Percentiles rank a stretch among this genome's conserved stretches.
phyloP scores from a whole-genome alignment of 2,797 vertebrate genomes.

The Leptatherina wallacei region DNA sequence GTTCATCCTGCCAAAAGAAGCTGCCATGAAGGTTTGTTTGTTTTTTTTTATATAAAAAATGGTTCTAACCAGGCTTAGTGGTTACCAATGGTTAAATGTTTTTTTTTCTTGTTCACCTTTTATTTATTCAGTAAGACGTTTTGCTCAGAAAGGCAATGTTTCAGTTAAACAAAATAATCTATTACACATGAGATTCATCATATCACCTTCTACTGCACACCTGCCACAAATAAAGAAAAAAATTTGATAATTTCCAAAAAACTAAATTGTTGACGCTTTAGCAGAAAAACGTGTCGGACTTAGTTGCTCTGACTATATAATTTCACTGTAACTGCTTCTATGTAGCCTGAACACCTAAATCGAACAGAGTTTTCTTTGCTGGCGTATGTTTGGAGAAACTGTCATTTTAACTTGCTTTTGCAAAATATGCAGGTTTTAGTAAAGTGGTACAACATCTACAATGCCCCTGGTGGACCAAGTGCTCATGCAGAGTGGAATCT shows the following conservation, averaged over 20 bases:
- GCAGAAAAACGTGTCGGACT: background rate
- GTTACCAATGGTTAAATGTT: background rate
- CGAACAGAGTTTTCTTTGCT: too few species aligned
- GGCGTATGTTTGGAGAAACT: background rate
- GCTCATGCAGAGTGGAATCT: constrained; percentile 94
- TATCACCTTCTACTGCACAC: too few species aligned
- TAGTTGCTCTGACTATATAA: background rate
- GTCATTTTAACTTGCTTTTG: background rate
- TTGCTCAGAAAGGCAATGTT: too few species aligned
- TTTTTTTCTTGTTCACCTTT: too few species aligned
- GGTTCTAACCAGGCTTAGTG: background rate
- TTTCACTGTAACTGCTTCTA: too few species aligned
- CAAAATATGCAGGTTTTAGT: constrained; percentile 84
- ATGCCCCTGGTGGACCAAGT: constrained; percentile 93
- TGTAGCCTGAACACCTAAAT: too few species aligned
- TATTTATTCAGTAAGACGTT: too few species aligned
- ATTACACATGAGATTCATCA: too few species aligned
- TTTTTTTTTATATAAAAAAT: background rate
- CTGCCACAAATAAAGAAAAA: background rate
- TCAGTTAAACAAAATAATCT: too few species aligned
- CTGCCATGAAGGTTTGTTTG: constrained; percentile 87
- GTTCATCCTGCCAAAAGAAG: constrained; percentile 93
- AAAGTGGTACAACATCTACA: constrained; percentile 98
- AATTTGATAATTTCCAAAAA: background rate
- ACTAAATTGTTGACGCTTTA: background rate